A percentile compares a stretch with the other conserved stretches of the same genome.
phyloP scores from a whole-genome alignment of 1,140 invertebrate genomes.

The Aradophagus sp. region DNA sequence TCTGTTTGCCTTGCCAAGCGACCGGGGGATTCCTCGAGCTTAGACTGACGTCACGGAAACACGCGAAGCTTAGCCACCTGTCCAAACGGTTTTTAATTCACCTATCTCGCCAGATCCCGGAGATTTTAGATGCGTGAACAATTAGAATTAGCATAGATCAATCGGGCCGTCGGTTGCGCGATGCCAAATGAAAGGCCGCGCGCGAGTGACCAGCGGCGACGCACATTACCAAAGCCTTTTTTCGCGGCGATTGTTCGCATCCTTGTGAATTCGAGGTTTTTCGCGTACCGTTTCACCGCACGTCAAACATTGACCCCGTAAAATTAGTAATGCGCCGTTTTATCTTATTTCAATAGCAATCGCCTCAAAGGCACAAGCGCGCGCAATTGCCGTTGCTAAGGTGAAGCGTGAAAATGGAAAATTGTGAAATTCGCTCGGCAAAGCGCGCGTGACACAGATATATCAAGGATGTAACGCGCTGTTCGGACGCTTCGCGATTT shows the following conservation, averaged over 20 bases:
- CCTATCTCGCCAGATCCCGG: constrained; percentile 40
- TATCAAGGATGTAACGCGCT: constrained; percentile 42
- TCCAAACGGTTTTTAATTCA: constrained; percentile 66
- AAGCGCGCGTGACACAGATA: constrained; percentile 21
- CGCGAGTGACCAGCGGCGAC: constrained; percentile 43
- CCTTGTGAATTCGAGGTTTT: constrained; percentile 42
- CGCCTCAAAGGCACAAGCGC: constrained; percentile 23
- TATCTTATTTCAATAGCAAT: constrained; percentile 30
- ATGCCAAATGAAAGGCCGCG: constrained; percentile 20
- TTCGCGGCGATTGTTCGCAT: constrained; percentile 1
- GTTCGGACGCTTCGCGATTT: constrained; percentile 34
- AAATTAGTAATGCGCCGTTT: constrained; percentile 28
- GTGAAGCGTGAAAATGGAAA: constrained; percentile 51
- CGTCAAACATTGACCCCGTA: constrained; percentile 47
- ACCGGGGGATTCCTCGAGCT: too few relatives aligned
- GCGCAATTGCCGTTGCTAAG: constrained; percentile 34
- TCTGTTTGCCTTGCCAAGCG: too few relatives aligned
- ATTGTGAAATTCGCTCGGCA: constrained; percentile 47
- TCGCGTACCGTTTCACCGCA: constrained; percentile 25
- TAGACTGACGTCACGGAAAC: not conserved
- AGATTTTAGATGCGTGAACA: constrained; percentile 69
- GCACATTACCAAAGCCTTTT: too few relatives aligned
- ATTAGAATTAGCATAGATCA: constrained; percentile 72
- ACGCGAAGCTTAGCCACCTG: constrained; percentile 58
- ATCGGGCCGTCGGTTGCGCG: constrained; percentile 59